phyloP scores from a whole-genome alignment of 2,888 invertebrate genomes.

The Chrysina gloriosa region DNA sequence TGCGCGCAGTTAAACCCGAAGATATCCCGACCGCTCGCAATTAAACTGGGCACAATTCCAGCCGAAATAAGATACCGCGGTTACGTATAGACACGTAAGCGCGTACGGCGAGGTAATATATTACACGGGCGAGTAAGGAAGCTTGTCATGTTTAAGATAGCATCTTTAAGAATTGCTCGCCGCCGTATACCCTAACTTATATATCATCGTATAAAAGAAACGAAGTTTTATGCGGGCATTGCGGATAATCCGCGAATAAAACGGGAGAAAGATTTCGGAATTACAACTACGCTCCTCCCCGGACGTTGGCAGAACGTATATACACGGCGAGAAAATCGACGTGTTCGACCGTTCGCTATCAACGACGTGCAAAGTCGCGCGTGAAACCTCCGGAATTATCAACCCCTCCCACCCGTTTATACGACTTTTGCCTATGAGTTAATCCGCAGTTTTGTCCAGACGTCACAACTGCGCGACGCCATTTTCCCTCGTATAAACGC shows the following conservation, averaged over 20 bases:
- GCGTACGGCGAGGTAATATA: conserved; percentile 28
- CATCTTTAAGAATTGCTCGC: conserved; percentile 38
- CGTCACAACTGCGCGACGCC: conserved; percentile 6
- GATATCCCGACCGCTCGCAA: background rate
- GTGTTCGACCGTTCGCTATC: background rate
- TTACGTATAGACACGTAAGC: background rate
- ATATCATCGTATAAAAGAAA: conserved; percentile 43
- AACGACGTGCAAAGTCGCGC: too few relatives aligned
- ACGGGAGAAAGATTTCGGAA: conserved; percentile 38
- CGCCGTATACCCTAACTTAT: conserved; percentile 42
- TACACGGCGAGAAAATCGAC: too few relatives aligned
- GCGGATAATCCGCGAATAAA: conserved; percentile 41
- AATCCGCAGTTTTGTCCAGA: conserved; percentile 7
- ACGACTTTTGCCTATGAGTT: conserved; percentile 20
- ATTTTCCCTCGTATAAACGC: conserved; percentile 7
- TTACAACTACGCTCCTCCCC: conserved; percentile 22
- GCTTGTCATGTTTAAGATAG: conserved; percentile 44
- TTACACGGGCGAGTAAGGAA: conserved; percentile 23
- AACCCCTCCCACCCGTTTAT: background rate
- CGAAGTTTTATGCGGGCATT: conserved; percentile 44
- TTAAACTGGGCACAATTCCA: background rate
- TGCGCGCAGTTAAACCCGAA: background rate
- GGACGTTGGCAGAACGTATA: background rate
- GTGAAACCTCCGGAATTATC: too few relatives aligned
- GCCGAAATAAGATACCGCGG: background rate